These are phyloP conservation scores for Crocuta crocuta DNA, from an alignment of 2,113 vertebrate genomes.

Conservation along the genomic window DNA sequence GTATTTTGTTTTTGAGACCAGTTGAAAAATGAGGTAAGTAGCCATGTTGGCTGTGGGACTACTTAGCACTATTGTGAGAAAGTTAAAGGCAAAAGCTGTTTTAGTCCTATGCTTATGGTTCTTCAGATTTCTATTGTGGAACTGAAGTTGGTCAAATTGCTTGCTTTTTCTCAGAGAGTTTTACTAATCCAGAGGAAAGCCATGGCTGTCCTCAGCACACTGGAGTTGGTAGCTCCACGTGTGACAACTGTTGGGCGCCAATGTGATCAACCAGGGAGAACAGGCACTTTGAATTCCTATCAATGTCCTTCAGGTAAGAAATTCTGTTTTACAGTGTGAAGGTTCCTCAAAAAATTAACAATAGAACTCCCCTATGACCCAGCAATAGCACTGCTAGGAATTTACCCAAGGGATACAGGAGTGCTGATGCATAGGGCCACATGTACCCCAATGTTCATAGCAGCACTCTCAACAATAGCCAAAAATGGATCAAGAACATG, in stretches of 20 bases:
- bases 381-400: no score
- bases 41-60: background rate
- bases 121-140: background rate
- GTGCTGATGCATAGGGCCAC: no score
- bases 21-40: slow-evolving; percentile 36
- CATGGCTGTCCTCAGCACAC: background rate
- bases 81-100: background rate
- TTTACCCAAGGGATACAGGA: no score
- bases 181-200: slow-evolving; percentile 3
- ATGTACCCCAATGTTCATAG: no score
- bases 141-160: background rate
- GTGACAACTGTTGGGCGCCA: background rate
- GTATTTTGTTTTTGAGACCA: background rate
- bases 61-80: background rate
- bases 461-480: no score
- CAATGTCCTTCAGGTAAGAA: background rate
- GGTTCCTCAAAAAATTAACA: no score
- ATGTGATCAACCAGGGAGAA: background rate
- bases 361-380: no score
- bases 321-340: background rate
- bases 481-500: no score
- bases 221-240: background rate
- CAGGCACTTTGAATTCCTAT: background rate
- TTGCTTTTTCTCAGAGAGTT: background rate
- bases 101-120: background rate